A percentile compares a stretch with the other conserved stretches of the same genome.
phyloP scores from a whole-genome alignment of 2,888 invertebrate genomes.

The Theretra japonica region DNA sequence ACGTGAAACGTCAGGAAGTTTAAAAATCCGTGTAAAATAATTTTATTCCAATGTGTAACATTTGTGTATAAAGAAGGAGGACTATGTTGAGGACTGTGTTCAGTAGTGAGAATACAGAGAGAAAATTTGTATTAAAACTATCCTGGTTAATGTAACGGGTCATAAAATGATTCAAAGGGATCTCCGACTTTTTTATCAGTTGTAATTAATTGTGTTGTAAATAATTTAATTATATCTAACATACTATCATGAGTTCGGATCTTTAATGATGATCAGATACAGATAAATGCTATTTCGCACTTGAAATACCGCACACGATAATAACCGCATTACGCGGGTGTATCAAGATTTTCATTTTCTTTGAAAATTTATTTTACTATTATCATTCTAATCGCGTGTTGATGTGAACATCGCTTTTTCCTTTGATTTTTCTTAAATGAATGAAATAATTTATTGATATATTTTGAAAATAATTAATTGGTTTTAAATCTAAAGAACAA shows the following conservation, averaged over 20 bases:
- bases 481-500: no score
- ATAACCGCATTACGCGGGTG: conserved; percentile 20
- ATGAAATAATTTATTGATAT: no score
- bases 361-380: neutral
- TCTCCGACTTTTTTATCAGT: neutral
- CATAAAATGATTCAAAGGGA: no score
- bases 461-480: no score
- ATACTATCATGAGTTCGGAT: conserved; percentile 7
- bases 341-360: neutral
- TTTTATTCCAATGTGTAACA: no score
- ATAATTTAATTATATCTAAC: conserved; percentile 8
- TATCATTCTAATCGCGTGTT: neutral
- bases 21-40: no score
- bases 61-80: no score
- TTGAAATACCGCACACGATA: neutral
- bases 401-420: neutral
- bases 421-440: neutral
- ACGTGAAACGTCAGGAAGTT: no score
- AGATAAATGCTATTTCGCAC: conserved; percentile 8
- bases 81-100: no score
- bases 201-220: conserved; percentile 19
- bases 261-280: neutral
- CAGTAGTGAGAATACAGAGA: no score
- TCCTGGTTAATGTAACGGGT: neutral
- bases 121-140: neutral